Percentiles rank a stretch among this genome's conserved stretches.
Evolutionary conservation across 1,140 invertebrate species (phyloP).

Genomic region (Drosophila neocordata): DNA sequence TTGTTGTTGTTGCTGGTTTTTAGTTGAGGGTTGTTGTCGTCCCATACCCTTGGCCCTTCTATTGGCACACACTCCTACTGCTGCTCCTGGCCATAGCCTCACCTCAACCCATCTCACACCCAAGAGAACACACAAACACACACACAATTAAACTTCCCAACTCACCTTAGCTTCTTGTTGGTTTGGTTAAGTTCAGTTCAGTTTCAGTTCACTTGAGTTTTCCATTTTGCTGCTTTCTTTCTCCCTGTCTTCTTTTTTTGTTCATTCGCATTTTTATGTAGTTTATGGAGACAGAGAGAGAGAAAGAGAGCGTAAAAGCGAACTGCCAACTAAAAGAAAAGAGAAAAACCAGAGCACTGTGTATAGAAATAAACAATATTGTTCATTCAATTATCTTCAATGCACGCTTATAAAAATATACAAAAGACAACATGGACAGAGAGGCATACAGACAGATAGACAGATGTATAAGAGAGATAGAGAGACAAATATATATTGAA

Average conservation of each 20-base stretch:
- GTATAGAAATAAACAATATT: conserved; percentile 32
- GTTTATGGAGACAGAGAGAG: conserved; percentile 10
- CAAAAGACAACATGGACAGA: not conserved
- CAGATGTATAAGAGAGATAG: conserved; percentile 17
- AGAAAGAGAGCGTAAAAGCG: not conserved
- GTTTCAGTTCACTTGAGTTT: conserved; percentile 12
- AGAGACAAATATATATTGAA: conserved; percentile 20
- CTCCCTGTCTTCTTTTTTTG: conserved; percentile 23
- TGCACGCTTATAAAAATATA: conserved; percentile 45
- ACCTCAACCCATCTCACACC: not conserved
- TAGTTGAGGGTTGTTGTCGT: conserved; percentile 38
- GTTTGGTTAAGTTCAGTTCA: conserved; percentile 7
- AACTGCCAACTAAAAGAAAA: conserved; percentile 15
- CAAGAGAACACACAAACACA: not conserved
- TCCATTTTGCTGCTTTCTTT: conserved; percentile 16
- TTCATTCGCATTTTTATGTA: not conserved
- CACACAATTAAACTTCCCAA: not conserved
- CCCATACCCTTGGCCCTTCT: not conserved
- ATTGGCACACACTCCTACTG: not conserved
- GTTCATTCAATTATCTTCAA: conserved; percentile 49
- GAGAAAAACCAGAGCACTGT: conserved; percentile 15
- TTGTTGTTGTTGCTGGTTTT: conserved; percentile 12
- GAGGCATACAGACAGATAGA: conserved; percentile 25
- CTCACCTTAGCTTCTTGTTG: not conserved
- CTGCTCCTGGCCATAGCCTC: not conserved